These are phyloP conservation scores for Spizaetus ornatus DNA, from an alignment of 2,113 vertebrate genomes.

Conservation along the genomic window DNA sequence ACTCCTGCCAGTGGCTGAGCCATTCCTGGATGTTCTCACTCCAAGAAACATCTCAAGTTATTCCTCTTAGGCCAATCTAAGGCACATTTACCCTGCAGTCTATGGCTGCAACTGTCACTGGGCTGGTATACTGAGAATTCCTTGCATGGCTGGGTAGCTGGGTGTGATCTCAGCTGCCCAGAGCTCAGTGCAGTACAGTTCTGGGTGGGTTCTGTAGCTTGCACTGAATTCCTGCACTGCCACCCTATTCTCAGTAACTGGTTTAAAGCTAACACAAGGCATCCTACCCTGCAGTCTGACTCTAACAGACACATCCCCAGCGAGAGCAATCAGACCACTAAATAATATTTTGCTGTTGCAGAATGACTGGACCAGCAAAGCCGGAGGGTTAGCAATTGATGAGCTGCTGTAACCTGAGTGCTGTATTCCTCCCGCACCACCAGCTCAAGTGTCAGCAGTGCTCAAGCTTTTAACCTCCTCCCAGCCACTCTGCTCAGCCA, in stretches of 20 bases:
- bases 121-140: not conserved
- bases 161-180: not conserved
- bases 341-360: not conserved
- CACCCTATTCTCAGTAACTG: not conserved
- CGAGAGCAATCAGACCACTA: not conserved
- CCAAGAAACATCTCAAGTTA: not conserved
- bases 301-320: not conserved
- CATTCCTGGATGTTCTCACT: not conserved
- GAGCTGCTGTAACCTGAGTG: not conserved
- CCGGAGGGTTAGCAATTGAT: not conserved
- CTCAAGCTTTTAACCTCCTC: not conserved
- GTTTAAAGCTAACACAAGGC: not conserved
- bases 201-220: not conserved
- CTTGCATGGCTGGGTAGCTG: not conserved
- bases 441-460: not conserved
- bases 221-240: not conserved
- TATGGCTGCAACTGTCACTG: not conserved
- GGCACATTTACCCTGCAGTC: not conserved
- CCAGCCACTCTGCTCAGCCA: not conserved
- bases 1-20: not conserved
- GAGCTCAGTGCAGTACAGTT: not conserved
- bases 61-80: not conserved
- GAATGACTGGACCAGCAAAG: not conserved
- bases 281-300: not conserved
- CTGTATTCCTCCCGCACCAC: not conserved